Conservation (phyloP, 2,113 vertebrate species). For the Periophthalmus modestus region DNA sequence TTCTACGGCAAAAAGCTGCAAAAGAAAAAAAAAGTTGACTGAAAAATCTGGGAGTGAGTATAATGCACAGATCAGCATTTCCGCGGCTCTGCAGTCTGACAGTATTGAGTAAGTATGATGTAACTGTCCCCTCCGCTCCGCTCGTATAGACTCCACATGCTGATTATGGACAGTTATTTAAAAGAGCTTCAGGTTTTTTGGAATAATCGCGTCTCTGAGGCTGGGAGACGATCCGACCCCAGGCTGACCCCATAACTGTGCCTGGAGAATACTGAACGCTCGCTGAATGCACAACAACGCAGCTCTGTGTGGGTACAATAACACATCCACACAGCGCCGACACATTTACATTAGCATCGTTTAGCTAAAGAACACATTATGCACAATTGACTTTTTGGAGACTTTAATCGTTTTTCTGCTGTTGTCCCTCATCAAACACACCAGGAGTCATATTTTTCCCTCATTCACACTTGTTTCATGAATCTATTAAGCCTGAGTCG, state of each 20-base stretch:
- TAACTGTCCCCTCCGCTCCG: neutral
- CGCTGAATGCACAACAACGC: neutral
- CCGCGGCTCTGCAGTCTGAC: neutral
- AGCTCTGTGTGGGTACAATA: neutral
- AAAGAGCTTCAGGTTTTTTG: neutral
- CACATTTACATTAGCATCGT: neutral
- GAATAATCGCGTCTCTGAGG: neutral
- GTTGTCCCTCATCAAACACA: no score
- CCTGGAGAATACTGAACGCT: slow-evolving; percentile 8
- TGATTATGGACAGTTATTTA: neutral
- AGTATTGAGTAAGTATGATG: neutral
- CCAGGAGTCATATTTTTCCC: no score
- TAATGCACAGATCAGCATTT: neutral
- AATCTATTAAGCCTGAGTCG: no score
- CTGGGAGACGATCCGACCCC: slow-evolving; percentile 2
- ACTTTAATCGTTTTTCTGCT: no score
- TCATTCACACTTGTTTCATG: no score
- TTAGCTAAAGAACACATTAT: no score
- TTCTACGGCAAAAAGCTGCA: neutral
- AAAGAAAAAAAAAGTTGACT: neutral
- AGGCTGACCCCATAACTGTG: neutral
- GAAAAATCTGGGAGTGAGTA: neutral
- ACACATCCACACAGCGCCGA: neutral
- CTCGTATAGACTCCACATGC: neutral
- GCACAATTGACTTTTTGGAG: no score